Conservation (phyloP, 2,797 vertebrate genomes). For the Acanthurus leucopareius region DNA sequence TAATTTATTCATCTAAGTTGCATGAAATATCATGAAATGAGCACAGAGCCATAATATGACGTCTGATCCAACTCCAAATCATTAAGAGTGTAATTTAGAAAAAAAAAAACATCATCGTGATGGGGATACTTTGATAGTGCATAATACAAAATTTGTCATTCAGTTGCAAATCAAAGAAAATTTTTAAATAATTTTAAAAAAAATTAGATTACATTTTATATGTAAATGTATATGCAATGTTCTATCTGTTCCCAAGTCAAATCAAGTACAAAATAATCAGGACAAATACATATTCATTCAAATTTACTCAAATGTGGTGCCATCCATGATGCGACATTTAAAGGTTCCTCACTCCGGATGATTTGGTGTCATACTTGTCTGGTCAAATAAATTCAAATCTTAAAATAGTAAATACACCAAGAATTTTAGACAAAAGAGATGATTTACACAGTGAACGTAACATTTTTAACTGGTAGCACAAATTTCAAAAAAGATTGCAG, state of each 20-base stretch:
- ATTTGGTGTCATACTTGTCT: too few species aligned
- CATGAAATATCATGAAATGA: slow-evolving; percentile 31
- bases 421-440: too few species aligned
- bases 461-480: neutral
- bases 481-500: neutral
- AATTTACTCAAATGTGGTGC: neutral
- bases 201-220: neutral
- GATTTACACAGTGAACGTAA: too few species aligned
- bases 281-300: neutral
- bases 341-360: too few species aligned
- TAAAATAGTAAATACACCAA: too few species aligned
- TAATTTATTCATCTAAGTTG: neutral
- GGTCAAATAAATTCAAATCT: too few species aligned
- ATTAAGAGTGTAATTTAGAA: too few species aligned
- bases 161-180: neutral
- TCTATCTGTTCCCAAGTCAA: neutral
- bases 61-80: neutral
- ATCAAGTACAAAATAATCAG: neutral
- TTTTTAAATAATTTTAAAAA: neutral
- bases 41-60: slow-evolving; percentile 23
- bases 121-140: neutral
- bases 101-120: too few species aligned
- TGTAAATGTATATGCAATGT: neutral
- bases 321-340: neutral
- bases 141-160: neutral